A percentile compares a stretch with the other conserved stretches of the same genome.
phyloP scores from a whole-genome alignment of 2,113 vertebrate species.

The Oplegnathus fasciatus region DNA sequence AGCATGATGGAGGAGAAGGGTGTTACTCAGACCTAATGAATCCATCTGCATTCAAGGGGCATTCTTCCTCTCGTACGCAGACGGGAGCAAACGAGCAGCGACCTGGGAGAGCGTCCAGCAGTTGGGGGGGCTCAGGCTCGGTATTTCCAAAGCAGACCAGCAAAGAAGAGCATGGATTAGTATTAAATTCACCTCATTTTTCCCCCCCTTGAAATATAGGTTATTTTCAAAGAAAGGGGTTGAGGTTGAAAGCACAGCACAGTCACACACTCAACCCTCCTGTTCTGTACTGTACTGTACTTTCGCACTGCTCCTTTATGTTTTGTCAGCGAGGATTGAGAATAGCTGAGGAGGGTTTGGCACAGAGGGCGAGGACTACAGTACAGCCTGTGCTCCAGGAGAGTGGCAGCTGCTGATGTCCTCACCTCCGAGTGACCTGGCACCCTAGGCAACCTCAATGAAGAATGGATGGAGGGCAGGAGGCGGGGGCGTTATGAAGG shows the following conservation, averaged over 20 bases:
- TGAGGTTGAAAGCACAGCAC: slow-evolving; percentile 27
- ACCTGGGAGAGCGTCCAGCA: slow-evolving; percentile 73
- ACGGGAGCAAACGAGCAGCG: slow-evolving; percentile 78
- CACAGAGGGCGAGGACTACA: slow-evolving; percentile 28
- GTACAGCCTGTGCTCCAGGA: slow-evolving; percentile 65
- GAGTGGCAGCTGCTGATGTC: slow-evolving; percentile 73
- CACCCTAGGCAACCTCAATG: slow-evolving; percentile 71
- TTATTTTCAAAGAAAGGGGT: slow-evolving; percentile 4
- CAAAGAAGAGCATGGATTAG: slow-evolving; percentile 53
- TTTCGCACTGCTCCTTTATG: background rate
- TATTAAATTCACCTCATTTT: slow-evolving; percentile 6
- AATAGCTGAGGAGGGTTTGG: slow-evolving; percentile 25
- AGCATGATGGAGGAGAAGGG: slow-evolving; percentile 83
- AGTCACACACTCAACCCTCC: slow-evolving; percentile 33
- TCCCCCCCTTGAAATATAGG: background rate
- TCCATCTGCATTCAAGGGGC: slow-evolving; percentile 85
- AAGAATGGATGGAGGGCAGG: slow-evolving; percentile 74
- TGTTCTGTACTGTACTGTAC: slow-evolving; percentile 21
- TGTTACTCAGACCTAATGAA: slow-evolving; percentile 84
- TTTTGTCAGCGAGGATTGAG: slow-evolving; percentile 33
- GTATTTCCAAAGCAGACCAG: slow-evolving; percentile 58
- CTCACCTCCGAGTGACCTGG: slow-evolving; percentile 77
- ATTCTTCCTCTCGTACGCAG: slow-evolving; percentile 77
- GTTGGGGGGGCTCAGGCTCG: slow-evolving; percentile 34
- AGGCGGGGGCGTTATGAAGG: slow-evolving; percentile 51